Base-by-base conservation (phyloP, 2,113 vertebrate genomes). In the Cephalopterus ornatus region DNA sequence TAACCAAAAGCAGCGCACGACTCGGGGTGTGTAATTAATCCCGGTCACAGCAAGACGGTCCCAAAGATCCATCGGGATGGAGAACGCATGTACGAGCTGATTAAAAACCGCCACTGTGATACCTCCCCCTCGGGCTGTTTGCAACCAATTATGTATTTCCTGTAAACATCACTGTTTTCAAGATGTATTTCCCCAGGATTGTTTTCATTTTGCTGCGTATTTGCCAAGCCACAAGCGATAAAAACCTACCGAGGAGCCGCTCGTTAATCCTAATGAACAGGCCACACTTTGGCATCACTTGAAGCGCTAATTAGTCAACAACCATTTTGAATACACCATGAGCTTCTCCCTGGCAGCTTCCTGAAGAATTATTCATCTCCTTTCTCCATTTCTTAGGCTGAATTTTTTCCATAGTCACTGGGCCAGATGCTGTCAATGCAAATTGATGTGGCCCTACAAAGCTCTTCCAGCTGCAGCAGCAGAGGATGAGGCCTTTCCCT, bases 271-370 rank as follows among this genome's bases (percentile, higher is more conserved):
- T 15, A 3, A 70, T 28, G 41, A 80, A 49, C 6, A 32, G 71
- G 73, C 73, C 58, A 61, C 75, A 22, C 63, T 49, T 53, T n/a
- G 62, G 88, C 84, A 89, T 70, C 92, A 84, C 42, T 92, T 76
- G 23, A 55, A 95, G 72, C 68, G 71, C 81, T 92, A 97, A 96
- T 97, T 81, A 92, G 93, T 47, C 63, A 72, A 75, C 47, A 4
- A 6, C 8, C 74, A 46, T n/a, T 95, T 88, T 37, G 55, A 79
- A 88, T 24, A 28, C 22, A 44, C 18, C 37, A 8, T 0, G 3
- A 39, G 67, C 39, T 87, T 44, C 50, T 65, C 33, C 23, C 68
- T 46, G 61, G 47, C 39, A 74, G 21, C 42, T 91, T 71, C 47
- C 73, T 37, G 44, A 47, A 35, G 39, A 32, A 22, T 49, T 24